Percentiles rank a stretch among this genome's conserved stretches.
These are phyloP conservation scores for Acanthisitta chloris DNA, from an alignment of 2,113 vertebrate genomes.

Conservation along the genomic window DNA sequence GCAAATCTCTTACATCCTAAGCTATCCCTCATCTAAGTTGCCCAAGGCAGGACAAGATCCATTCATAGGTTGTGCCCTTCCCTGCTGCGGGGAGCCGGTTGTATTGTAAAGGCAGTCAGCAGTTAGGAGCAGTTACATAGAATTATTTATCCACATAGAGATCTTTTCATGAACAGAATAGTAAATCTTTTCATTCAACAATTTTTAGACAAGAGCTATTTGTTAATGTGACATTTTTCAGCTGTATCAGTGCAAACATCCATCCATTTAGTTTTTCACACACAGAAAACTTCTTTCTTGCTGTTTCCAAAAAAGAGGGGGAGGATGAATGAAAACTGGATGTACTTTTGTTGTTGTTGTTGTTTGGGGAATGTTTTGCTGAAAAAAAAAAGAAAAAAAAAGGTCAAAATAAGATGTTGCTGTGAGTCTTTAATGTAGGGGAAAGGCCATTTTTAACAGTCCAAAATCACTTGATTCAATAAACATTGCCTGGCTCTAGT, in stretches of 20 bases:
- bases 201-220: constrained; percentile 46
- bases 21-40: constrained; percentile 15
- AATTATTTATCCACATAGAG: constrained; percentile 45
- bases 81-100: background rate
- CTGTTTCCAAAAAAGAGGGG: background rate
- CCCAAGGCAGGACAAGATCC: constrained; percentile 16
- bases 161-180: constrained; percentile 45
- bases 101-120: constrained; percentile 20
- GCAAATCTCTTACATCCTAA: background rate
- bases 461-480: background rate
- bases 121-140: constrained; percentile 19
- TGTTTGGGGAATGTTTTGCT: background rate
- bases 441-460: background rate
- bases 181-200: constrained; percentile 57
- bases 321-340: constrained; percentile 14
- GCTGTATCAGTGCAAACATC: constrained; percentile 32
- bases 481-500: background rate
- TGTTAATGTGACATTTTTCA: constrained; percentile 53
- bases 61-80: constrained; percentile 34
- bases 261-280: constrained; percentile 18
- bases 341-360: background rate
- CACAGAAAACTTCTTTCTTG: constrained; percentile 24
- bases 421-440: background rate
- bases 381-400: background rate
- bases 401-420: background rate